Evolutionary conservation across 2,113 vertebrate genomes (phyloP).

Genomic region (Actinemys pallida): DNA sequence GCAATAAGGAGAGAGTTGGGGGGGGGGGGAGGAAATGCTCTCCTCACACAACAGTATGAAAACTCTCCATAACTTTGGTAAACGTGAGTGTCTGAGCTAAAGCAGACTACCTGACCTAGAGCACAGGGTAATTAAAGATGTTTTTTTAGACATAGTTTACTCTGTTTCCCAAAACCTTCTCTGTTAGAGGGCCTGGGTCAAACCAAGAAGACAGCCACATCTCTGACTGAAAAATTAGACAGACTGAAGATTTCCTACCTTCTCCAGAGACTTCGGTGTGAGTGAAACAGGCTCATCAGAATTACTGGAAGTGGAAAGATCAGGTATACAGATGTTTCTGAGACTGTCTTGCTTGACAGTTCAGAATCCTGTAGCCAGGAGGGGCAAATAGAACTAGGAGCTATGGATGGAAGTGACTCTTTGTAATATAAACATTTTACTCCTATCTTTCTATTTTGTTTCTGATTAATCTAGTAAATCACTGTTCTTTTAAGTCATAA

Average conservation of each 20-base stretch:
- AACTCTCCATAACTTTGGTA: background rate
- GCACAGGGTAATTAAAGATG: background rate
- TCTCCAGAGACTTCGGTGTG: background rate
- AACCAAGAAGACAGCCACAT: background rate
- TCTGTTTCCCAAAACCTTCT: background rate
- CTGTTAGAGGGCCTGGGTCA: background rate
- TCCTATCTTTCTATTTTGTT: background rate
- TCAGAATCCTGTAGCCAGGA: background rate
- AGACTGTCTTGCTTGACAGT: background rate
- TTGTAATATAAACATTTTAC: background rate
- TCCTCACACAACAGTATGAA: background rate
- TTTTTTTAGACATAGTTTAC: background rate
- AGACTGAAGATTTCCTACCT: background rate
- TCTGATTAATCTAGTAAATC: background rate
- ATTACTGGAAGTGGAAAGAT: background rate
- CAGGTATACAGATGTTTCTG: background rate
- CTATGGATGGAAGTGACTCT: background rate
- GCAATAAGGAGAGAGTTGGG: background rate
- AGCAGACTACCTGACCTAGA: background rate
- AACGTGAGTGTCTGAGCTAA: background rate
- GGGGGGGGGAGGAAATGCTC: too few species aligned
- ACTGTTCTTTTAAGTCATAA: background rate
- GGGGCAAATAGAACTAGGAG: background rate
- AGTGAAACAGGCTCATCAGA: background rate
- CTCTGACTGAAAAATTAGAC: background rate